Evolutionary conservation across 2,113 vertebrate genomes (phyloP).

Genomic region (Calyptomena viridis): DNA sequence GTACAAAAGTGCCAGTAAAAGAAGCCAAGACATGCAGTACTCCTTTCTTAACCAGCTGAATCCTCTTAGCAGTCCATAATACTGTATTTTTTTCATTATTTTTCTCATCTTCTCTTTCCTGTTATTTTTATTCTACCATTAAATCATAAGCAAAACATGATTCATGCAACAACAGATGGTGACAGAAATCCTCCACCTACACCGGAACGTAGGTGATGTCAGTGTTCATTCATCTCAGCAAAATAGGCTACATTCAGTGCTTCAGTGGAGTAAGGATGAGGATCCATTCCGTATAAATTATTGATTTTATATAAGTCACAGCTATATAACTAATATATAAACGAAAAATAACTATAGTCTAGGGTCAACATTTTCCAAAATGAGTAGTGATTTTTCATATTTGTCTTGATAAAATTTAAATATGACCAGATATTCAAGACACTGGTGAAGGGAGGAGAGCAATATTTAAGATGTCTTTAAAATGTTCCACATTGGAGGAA

Average conservation of each 20-base stretch:
- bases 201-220: constrained; percentile 3
- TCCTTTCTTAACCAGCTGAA: neutral
- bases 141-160: constrained; percentile 30
- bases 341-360: neutral
- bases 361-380: neutral
- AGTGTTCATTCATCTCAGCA: constrained; percentile 20
- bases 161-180: constrained; percentile 49
- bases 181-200: neutral
- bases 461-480: neutral
- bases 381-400: neutral
- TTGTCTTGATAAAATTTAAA: neutral
- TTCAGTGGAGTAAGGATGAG: neutral
- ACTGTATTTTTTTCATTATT: neutral
- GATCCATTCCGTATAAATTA: neutral
- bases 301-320: neutral
- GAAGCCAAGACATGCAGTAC: neutral
- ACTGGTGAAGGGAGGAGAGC: fast-evolving
- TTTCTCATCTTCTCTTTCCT: neutral
- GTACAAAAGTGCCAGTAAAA: neutral
- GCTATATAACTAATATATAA: neutral
- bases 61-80: neutral
- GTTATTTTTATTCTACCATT: constrained; percentile 3
- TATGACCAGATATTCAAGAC: neutral
- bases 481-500: neutral
- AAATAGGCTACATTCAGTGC: neutral